phyloP scores from a whole-genome alignment of 2,113 vertebrate species.

The Ammodytes dubius region DNA sequence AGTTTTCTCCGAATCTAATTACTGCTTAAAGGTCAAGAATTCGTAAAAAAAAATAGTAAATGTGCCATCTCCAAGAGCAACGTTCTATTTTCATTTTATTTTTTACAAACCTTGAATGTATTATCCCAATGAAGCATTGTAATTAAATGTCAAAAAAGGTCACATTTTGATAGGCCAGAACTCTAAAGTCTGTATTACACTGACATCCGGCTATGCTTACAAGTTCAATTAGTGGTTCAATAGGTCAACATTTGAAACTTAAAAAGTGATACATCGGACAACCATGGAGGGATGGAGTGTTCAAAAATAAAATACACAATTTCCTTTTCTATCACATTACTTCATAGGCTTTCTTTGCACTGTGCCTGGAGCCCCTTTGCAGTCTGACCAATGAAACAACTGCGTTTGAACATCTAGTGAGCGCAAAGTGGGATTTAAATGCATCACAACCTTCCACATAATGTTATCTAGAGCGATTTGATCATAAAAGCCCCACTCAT shows the following conservation, averaged over 20 bases:
- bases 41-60: not conserved
- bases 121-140: not conserved
- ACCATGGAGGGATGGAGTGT: not conserved
- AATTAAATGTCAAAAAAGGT: slow-evolving; percentile 16
- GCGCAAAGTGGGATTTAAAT: not conserved
- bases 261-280: slow-evolving; percentile 1
- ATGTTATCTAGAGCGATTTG: not conserved
- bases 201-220: not conserved
- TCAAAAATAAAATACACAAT: not conserved
- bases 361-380: not conserved
- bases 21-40: slow-evolving; percentile 9
- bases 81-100: not conserved
- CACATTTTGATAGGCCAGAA: not conserved
- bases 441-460: not conserved
- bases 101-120: not conserved
- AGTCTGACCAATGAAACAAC: not conserved
- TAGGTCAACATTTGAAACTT: slow-evolving; percentile 17
- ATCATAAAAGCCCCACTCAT: not conserved
- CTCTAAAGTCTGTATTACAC: not conserved
- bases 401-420: not conserved
- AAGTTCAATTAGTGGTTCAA: slow-evolving; percentile 18
- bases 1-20: not conserved
- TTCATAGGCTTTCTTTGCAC: not conserved
- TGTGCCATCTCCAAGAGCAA: not conserved
- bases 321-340: not conserved